phyloP scores from a whole-genome alignment of 1,140 invertebrate species.

The Ridgeia piscesae region DNA sequence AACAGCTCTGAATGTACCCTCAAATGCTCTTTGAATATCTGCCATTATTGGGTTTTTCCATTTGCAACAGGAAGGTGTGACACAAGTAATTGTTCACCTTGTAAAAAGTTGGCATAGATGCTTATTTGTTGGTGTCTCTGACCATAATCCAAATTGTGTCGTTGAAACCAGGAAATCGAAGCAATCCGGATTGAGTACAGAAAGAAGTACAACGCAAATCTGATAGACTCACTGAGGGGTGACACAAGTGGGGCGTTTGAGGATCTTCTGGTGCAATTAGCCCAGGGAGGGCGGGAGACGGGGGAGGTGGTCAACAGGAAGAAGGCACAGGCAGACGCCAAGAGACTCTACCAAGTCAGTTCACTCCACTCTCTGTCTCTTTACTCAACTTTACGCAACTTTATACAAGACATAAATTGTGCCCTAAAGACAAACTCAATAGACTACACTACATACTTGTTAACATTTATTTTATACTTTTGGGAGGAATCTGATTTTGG shows the following conservation, averaged over 20 bases:
- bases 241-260: constrained; percentile 57
- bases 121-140: not conserved
- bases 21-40: not conserved
- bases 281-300: constrained; percentile 17
- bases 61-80: not conserved
- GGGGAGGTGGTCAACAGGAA: constrained; percentile 7
- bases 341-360: constrained; percentile 11
- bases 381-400: too few species aligned
- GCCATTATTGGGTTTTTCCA: not conserved
- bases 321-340: constrained; percentile 1
- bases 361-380: too few species aligned
- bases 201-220: constrained; percentile 43
- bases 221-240: constrained; percentile 48
- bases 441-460: too few species aligned
- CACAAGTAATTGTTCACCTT: not conserved
- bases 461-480: too few species aligned
- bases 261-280: constrained; percentile 44
- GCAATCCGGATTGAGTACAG: constrained; percentile 47
- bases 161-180: not conserved
- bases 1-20: too few species aligned
- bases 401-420: too few species aligned
- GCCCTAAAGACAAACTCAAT: too few species aligned
- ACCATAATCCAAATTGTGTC: not conserved
- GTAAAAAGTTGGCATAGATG: not conserved
- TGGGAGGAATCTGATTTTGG: too few species aligned